A percentile compares a stretch with the other conserved stretches of the same genome.
These are phyloP conservation scores for Drosophila insularis DNA, from an alignment of 1,140 invertebrate species.

Conservation along the genomic window DNA sequence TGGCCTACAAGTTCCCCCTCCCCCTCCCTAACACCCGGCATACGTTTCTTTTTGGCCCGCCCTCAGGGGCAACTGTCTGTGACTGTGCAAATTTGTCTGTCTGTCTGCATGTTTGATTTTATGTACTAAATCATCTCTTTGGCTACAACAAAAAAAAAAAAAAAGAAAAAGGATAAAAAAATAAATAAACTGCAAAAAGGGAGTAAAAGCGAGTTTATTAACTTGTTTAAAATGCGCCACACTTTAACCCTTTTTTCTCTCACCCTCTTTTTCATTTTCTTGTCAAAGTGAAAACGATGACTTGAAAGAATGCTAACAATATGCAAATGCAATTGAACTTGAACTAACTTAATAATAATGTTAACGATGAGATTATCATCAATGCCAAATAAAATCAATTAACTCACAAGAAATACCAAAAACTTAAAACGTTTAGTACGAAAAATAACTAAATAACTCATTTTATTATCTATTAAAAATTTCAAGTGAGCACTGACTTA, in stretches of 20 bases:
- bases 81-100: slow-evolving; percentile 76
- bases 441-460: no score
- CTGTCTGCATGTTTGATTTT: slow-evolving; percentile 77
- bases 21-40: not conserved
- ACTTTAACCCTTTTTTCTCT: slow-evolving; percentile 54
- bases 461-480: no score
- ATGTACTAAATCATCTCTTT: slow-evolving; percentile 72
- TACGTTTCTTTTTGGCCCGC: not conserved
- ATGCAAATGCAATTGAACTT: slow-evolving; percentile 3
- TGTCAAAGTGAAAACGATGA: not conserved
- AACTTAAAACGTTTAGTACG: no score
- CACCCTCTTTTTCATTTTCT: not conserved
- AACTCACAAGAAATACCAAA: no score
- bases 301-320: not conserved
- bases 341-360: not conserved
- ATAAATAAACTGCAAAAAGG: slow-evolving; percentile 4
- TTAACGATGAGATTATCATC: no score
- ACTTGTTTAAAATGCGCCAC: slow-evolving; percentile 68
- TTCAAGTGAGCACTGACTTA: no score
- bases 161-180: not conserved
- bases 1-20: slow-evolving; percentile 28
- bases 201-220: slow-evolving; percentile 57
- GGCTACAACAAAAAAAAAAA: slow-evolving; percentile 13
- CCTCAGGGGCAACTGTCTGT: slow-evolving; percentile 38
- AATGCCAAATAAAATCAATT: no score